Evolutionary conservation across 1,140 invertebrate species (phyloP), one percentile per base, ranked within the genome.

Genomic region (Camponotus floridanus): DNA sequence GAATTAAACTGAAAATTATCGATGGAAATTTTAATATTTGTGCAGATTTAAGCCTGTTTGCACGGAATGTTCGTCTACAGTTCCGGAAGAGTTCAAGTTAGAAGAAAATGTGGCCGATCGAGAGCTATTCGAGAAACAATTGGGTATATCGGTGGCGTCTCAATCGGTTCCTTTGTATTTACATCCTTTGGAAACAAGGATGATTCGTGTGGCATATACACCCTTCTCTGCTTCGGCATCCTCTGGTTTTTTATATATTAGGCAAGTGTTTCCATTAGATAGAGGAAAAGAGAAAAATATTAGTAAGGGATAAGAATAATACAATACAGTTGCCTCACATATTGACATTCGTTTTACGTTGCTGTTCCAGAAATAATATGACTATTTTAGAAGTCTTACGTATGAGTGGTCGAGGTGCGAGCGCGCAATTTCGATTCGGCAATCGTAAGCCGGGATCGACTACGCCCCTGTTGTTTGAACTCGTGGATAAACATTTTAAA

Each of bases 381-480:
- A 99, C 99, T 0, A 97, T 98, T 65, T 95, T 99, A 88, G 99
- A 99, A 95, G 96, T 97, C 18, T 94, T 99, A 15, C 96, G 97
- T 87, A 92, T 99, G 42, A 96, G 96, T 67, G 98, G 98, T 0
- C 96, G 97, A 90, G 98, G 98, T 15, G 98, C 98, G 1, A 94
- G 97, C 87, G 98, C 98, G 11, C 97, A 98, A 93, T 97, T 99
- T 93, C 97, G 98, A 91, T 97, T 99, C 92, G 98, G 97, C n/a
- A 98, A 98, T 94, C 96, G 98, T 1, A 97, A 97, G 67, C 97
- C 98, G 0, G 98, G 98, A 7, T 97, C 97, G 0, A 92, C 93
- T 13, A 96, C 96, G 15, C 97, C 98, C 1, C 94, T 99, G 18
- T 91, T 97, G 1, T 99, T 99, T 93, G 98, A 99, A 94, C 96